These are phyloP conservation scores for Trichogramma pretiosum DNA, from an alignment of 1,140 invertebrate species.

Conservation along the genomic window DNA sequence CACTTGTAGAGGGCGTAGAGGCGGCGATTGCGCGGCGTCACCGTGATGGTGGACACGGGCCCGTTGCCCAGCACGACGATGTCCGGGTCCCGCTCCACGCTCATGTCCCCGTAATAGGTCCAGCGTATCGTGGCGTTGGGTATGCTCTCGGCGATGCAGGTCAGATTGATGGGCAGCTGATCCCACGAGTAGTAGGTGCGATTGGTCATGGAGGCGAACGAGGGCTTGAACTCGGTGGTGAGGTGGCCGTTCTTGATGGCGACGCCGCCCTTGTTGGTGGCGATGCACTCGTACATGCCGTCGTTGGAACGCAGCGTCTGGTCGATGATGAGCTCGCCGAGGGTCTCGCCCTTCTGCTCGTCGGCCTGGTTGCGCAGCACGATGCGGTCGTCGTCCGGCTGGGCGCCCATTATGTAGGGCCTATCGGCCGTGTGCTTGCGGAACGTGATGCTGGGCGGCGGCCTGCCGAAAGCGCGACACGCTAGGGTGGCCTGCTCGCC, in stretches of 20 bases:
- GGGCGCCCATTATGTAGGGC: constrained; percentile 52
- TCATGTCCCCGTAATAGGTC: constrained; percentile 49
- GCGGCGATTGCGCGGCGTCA: constrained; percentile 53
- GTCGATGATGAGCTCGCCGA: constrained; percentile 54
- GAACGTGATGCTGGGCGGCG: constrained; percentile 67
- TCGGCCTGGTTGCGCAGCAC: constrained; percentile 48
- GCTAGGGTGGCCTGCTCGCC: constrained; percentile 55
- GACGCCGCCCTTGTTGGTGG: constrained; percentile 66
- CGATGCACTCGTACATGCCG: constrained; percentile 81
- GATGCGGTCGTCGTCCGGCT: constrained; percentile 56
- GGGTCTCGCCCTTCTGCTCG: constrained; percentile 51
- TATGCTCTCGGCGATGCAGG: constrained; percentile 79
- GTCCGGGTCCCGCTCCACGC: constrained; percentile 46
- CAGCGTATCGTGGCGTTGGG: constrained; percentile 87
- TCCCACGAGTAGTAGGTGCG: constrained; percentile 73
- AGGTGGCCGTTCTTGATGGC: constrained; percentile 72
- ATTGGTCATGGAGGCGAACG: constrained; percentile 66
- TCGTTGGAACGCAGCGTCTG: constrained; percentile 54
- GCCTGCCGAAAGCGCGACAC: constrained; percentile 69
- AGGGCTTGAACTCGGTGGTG: constrained; percentile 72
- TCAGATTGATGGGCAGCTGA: constrained; percentile 68
- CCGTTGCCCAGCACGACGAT: constrained; percentile 57
- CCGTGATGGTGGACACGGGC: constrained; percentile 58
- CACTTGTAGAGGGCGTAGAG: constrained; percentile 76
- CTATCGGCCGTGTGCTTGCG: constrained; percentile 51